Base-by-base conservation (phyloP, 1,140 invertebrate species). In the Nasonia longicornis region DNA sequence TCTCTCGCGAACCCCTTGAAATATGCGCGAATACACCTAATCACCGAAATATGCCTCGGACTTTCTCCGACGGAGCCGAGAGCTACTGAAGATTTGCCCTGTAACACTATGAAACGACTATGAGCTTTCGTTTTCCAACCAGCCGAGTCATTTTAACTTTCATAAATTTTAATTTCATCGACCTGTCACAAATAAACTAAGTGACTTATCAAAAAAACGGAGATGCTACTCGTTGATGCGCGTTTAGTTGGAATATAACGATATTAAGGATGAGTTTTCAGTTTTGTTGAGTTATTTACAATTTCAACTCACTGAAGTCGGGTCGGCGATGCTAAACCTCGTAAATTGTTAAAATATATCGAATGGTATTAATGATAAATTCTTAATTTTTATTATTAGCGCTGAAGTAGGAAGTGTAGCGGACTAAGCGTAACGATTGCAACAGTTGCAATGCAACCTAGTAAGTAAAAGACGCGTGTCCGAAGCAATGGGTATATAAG, bases 51-150 rank as follows among this genome's bases (percentile, higher is more conserved):
- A 11, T 14, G 29, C 31, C 69, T 64, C 52, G 2, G 14, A 81
- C 80, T 81, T 81, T 81, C 80, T 71, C 74, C 52, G 10, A 12
- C 16, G n/a, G 58, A 38, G 12, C 14, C 20, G 7, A 77, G n/a
- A 77, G n/a, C 22, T 48, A 77, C 35, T 22, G 35, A 74, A 74
- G 63, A 79, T 80, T 80, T 74, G 52, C 35, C 48, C 38, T 22
- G 52, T 73, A 64, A 64, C 48, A 72, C 48, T 31, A 12, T 29
- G 26, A 12, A 78, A 66, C 42, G 42, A 66, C 52, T 66, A 66
- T 22, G n/a, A 77, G 78, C 80, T 82, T 82, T 82, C 76, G 64
- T 82, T 82, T 82, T 82, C 75, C 14, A 22, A 52, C 1, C 0
- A n/a, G n/a, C 29, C 16, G 35, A 70, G 58, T 77, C 58, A 72